Base-by-base conservation (phyloP, 2,113 vertebrate species). In the Buteo buteo region DNA sequence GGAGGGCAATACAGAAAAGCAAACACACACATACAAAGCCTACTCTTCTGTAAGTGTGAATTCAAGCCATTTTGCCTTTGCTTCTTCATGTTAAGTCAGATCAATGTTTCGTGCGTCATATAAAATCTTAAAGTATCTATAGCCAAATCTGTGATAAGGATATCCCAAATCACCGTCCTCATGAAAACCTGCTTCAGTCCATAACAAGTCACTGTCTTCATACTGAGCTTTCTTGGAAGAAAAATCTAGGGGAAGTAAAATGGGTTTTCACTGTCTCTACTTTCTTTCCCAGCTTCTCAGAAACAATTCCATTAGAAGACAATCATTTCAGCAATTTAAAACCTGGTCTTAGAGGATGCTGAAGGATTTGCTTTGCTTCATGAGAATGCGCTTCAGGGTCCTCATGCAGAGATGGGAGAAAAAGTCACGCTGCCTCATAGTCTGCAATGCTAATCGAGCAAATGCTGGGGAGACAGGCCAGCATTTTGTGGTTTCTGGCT, bases 1-100 rank as follows among this genome's bases (percentile, higher is more conserved):
- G 50, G 25, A 44, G 26, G 15, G 21, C 8, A 49, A 58, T 36
- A 44, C 7, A 36, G 54, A 82, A 86, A 83, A 88, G 17, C 3
- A 1, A 82, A 32, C 1, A 0, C 2, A 5, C 5, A 9, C 19
- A 3, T 34, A 34, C 0, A 1, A 85, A 92, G 47, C 7, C n/a
- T 66, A 6, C 8, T 34, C 8, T 74, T 66, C 52, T 65, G 2
- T 10, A 47, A 64, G 57, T 42, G 50, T 32, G n/a, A 77, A 52
- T 82, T 85, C 31, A 76, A 74, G 29, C 18, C 4, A 7, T 49
- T 82, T 87, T 82, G 72, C 22, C 55, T 86, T 83, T 64, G 26
- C 19, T 86, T 26, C 72, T 50, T 82, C 38, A 11, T 19, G 7
- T 86, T 62, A 80, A 82, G 9, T 73, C 45, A 74, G 42, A 62